These are phyloP conservation scores for Atrina japonica DNA, from an alignment of 2,888 invertebrate species.

Conservation along the genomic window DNA sequence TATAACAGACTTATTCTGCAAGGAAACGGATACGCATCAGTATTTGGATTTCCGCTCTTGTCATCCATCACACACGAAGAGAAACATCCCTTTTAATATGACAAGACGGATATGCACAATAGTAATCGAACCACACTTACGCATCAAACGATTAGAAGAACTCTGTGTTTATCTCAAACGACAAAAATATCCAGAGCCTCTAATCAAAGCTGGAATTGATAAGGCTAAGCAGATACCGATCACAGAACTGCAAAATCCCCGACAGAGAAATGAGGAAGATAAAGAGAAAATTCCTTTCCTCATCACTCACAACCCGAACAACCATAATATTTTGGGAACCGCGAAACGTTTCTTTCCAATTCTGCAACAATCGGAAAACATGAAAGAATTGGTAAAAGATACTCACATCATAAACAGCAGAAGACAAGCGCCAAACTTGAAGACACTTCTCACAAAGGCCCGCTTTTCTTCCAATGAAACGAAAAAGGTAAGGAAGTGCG, in stretches of 20 bases:
- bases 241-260: not conserved
- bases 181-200: slow-evolving; percentile 7
- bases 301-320: slow-evolving; percentile 9
- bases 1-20: slow-evolving; percentile 4
- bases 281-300: not conserved
- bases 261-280: not conserved
- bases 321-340: slow-evolving; percentile 4
- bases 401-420: slow-evolving; percentile 16
- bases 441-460: slow-evolving; percentile 5
- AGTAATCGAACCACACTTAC: not conserved
- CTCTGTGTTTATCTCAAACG: slow-evolving; percentile 1
- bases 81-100: slow-evolving; percentile 17
- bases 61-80: slow-evolving; percentile 24
- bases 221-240: slow-evolving; percentile 8
- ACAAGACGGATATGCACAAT: slow-evolving; percentile 21
- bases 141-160: not conserved
- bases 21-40: slow-evolving; percentile 18
- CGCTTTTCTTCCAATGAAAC: not conserved
- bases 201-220: not conserved
- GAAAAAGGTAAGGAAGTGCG: not conserved
- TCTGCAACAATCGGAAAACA: slow-evolving; percentile 1
- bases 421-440: slow-evolving; percentile 15
- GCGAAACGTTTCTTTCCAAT: slow-evolving; percentile 7
- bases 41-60: slow-evolving; percentile 21
- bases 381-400: slow-evolving; percentile 9